A percentile compares a stretch with the other conserved stretches of the same genome.
phyloP scores from a whole-genome alignment of 2,113 vertebrate species.

The Athene cunicularia region DNA sequence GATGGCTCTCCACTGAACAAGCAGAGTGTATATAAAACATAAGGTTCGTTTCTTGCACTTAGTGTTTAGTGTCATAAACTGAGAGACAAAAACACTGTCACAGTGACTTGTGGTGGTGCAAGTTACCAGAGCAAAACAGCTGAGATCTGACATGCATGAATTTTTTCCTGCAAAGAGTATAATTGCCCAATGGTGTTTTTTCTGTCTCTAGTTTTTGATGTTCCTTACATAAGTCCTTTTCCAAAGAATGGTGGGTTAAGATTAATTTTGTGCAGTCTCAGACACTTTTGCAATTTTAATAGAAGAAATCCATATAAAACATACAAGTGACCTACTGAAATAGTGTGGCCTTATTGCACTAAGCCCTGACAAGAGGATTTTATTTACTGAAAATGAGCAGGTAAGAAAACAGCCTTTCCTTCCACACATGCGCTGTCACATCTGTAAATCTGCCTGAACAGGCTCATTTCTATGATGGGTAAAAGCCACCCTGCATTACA shows the following conservation, averaged over 20 bases:
- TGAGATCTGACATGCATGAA: fast-evolving
- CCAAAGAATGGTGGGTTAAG: background rate
- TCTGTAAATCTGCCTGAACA: background rate
- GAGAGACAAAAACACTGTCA: background rate
- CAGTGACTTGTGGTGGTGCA: fast-evolving
- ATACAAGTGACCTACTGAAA: background rate
- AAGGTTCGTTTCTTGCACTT: background rate
- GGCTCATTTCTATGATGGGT: fast-evolving
- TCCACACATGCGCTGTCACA: fast-evolving
- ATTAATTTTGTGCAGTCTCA: background rate
- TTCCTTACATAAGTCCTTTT: background rate
- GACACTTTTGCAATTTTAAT: background rate
- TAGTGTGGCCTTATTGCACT: background rate
- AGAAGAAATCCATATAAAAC: background rate
- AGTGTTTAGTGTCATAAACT: background rate
- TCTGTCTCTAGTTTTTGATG: background rate
- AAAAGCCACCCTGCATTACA: fast-evolving
- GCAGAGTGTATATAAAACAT: fast-evolving
- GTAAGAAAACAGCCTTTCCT: background rate
- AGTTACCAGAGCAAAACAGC: background rate
- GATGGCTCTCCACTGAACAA: background rate
- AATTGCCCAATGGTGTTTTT: background rate
- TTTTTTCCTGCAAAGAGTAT: background rate
- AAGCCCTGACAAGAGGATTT: background rate
- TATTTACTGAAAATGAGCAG: background rate